These are phyloP conservation scores for Anthophora plumipes DNA, from an alignment of 2,888 invertebrate genomes.

Conservation along the genomic window DNA sequence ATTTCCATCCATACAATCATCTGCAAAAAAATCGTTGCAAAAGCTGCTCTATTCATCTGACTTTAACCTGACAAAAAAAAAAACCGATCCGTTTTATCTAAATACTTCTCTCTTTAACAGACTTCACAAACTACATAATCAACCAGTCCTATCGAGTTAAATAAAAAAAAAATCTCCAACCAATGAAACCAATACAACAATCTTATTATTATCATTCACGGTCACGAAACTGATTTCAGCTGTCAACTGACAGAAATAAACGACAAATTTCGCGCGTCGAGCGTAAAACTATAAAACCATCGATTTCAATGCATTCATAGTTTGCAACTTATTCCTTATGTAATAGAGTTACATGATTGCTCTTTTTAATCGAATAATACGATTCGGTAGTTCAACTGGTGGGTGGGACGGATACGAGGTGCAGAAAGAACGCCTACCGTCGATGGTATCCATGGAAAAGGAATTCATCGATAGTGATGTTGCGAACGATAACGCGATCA, in stretches of 20 bases:
- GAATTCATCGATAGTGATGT: constrained; percentile 49
- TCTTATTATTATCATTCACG: not conserved
- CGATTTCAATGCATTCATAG: not conserved
- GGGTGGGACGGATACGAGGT: not conserved
- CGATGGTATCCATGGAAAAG: constrained; percentile 38
- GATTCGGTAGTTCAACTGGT: constrained; percentile 22
- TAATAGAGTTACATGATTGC: not conserved
- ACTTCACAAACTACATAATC: too few species aligned
- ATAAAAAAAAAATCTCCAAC: too few species aligned
- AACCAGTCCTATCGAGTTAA: too few species aligned
- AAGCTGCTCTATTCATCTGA: too few species aligned
- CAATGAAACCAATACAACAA: too few species aligned
- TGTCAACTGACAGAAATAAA: too few species aligned
- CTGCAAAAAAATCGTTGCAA: too few species aligned
- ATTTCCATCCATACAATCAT: too few species aligned
- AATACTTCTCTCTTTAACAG: too few species aligned
- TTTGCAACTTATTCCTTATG: not conserved
- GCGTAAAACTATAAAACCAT: not conserved
- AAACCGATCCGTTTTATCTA: too few species aligned
- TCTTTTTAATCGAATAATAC: constrained; percentile 11
- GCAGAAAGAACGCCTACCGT: constrained; percentile 1
- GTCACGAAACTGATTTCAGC: too few species aligned
- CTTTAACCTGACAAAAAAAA: too few species aligned
- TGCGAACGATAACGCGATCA: constrained; percentile 50
- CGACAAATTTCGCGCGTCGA: not conserved